phyloP scores from a whole-genome alignment of 1,140 invertebrate species.

The Drosophila orena region DNA sequence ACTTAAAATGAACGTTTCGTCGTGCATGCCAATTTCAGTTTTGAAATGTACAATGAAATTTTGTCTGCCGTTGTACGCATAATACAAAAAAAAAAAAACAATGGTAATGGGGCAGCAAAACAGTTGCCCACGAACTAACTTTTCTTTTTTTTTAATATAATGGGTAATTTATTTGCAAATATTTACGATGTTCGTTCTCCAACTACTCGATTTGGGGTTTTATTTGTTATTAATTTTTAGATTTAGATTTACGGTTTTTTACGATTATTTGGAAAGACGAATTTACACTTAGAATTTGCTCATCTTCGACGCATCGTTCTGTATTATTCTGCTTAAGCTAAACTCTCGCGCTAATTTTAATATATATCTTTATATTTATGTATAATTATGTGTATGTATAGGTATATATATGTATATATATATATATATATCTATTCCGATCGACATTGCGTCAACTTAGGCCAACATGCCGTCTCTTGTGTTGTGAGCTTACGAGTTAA shows the following conservation, averaged over 20 bases:
- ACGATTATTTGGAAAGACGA: slow-evolving; percentile 82
- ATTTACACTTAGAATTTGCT: slow-evolving; percentile 78
- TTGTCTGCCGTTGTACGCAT: slow-evolving; percentile 38
- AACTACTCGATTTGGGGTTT: slow-evolving; percentile 27
- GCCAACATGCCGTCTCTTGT: slow-evolving; percentile 3
- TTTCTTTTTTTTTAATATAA: slow-evolving; percentile 14
- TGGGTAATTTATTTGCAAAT: slow-evolving; percentile 18
- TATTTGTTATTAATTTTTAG: slow-evolving; percentile 27
- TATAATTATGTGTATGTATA: slow-evolving; percentile 20
- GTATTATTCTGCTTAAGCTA: slow-evolving; percentile 41
- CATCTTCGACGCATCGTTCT: slow-evolving; percentile 37
- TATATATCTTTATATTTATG: slow-evolving; percentile 22
- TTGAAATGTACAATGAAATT: slow-evolving; percentile 58
- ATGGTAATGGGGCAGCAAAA: slow-evolving; percentile 23
- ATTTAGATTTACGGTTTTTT: slow-evolving; percentile 49
- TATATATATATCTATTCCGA: slow-evolving; percentile 36
- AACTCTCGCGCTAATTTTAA: slow-evolving; percentile 39
- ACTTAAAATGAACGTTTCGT: slow-evolving; percentile 56
- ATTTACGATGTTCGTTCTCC: slow-evolving; percentile 29
- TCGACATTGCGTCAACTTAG: slow-evolving; percentile 7
- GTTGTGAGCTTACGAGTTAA: slow-evolving; percentile 14
- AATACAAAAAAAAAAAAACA: slow-evolving; percentile 41
- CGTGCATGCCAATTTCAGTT: slow-evolving; percentile 37
- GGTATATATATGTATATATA: slow-evolving; percentile 38
- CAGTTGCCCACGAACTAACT: slow-evolving; percentile 15